Base-by-base conservation (phyloP, 2,113 vertebrate genomes). In the Esox niger region DNA sequence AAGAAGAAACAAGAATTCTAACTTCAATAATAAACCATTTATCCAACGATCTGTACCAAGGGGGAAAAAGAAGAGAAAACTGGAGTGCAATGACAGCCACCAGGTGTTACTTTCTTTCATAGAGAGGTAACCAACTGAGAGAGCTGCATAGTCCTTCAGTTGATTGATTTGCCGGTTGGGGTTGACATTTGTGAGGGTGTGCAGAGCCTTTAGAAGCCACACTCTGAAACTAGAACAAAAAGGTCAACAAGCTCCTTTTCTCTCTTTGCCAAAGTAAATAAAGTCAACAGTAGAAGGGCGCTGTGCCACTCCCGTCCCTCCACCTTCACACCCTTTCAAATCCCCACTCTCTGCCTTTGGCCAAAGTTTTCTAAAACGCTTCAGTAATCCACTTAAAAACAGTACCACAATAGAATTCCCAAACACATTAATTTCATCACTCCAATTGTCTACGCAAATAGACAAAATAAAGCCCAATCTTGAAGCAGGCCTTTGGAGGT, bases 81-180 rank as follows among this genome's bases (percentile, higher is more conserved):
- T 54, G 6, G 20, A 69, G 47, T n/a, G n/a, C n/a, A 10, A 43
- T 43, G 17, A 15, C 11, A 17, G 15, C 38, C 15, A 43, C 38
- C 38, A 27, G 15, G 55, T 10, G 21, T 57, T 27, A 27, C 52
- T 77, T 74, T 71, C 55, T n/a, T 38, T 65, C 27, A 32, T 62
- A 7, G 29, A 1, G 26, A n/a, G 43, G 52, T 13, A 49, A 15
- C 55, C 61, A 60, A 67, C 33, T 32, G 29, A 65, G 64, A 68
- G 55, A 27, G 9, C n/a, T 30, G 10, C 30, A 65, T 29, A 49
- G n/a, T n/a, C 26, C 23, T 65, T 30, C 47, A 17, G 47, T 2
- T 80, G 74, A 82, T 75, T 79, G 79, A 85, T 86, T 82, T 79
- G 78, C 78, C 71, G 66, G 68, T 79, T 66, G 76, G 56, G 33